Evolutionary conservation across 2,797 vertebrate species (phyloP), one percentile per base, ranked within the genome.

Genomic region (Xenops minutus): DNA sequence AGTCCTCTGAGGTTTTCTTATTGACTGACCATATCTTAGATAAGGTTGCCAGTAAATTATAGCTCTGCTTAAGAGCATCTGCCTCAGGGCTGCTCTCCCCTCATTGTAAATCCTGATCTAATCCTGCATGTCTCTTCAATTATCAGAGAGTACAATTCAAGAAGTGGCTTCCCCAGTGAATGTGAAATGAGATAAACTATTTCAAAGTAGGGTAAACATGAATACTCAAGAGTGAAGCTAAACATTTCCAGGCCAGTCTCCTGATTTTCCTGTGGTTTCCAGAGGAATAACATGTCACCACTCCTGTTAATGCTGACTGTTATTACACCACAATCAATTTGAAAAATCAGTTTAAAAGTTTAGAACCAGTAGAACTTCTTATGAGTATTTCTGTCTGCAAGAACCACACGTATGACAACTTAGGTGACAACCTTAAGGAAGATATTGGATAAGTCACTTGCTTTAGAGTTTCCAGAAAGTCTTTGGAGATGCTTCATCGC

Each of bases 101-200:
- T 97, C 95, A 93, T 97, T 97, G 95, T 86, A 93, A 95, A 97
- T 88, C 96, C 95, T 92, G 81, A 95, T 88, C 93, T 94, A 97
- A 94, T 96, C 68, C 92, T 91, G 67, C 58, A 64, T 2, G 55
- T 93, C 92, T 94, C 44, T 71, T 92, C 96, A 95, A 89, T 97
- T 97, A 96, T 29, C 59, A 62, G 88, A 81, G 44, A 85, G 27
- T 49, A 86, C 89, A 88, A 83, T 76, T 94, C 84, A 93, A 97
- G 89, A 94, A 94, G 55, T 58, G 76, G 64, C 56, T 93, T 93
- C 69, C 77, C 63, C 44, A 56, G 54, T 67, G 94, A 90, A 88
- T 12, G 2, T 26, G 36, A 83, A 88, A 83, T 76, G 54, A 89
- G 56, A 69, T 62, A 29, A 95, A 82, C 59, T 79, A 21, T 88